Evolutionary conservation across 2,797 vertebrate species (phyloP).

Genomic region (Rhinatrema bivittatum): DNA sequence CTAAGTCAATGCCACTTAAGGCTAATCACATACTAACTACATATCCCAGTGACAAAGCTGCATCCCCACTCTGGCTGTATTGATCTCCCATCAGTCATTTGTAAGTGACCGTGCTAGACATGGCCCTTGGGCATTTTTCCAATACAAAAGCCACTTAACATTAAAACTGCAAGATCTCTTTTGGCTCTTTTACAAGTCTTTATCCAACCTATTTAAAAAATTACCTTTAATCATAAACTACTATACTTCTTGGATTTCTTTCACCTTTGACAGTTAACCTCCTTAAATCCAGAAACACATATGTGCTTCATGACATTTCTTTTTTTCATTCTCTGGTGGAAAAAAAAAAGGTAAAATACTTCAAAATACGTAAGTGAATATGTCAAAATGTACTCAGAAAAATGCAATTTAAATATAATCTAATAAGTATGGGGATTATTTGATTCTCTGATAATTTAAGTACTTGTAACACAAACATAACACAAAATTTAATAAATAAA

Average conservation of each 20-base stretch:
- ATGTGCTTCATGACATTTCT: too few species aligned
- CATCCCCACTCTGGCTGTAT: conserved; percentile 66
- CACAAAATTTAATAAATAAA: too few species aligned
- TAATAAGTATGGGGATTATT: too few species aligned
- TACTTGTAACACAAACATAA: too few species aligned
- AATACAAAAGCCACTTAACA: conserved; percentile 73
- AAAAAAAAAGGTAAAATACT: background rate
- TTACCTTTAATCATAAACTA: conserved; percentile 28
- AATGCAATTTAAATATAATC: too few species aligned
- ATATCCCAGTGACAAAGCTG: conserved; percentile 67
- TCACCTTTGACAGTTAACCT: conserved; percentile 30
- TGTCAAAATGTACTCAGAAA: too few species aligned
- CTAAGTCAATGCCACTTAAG: conserved; percentile 32
- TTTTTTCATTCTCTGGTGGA: conserved; percentile 11
- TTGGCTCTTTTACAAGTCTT: conserved; percentile 37
- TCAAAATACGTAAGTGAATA: conserved; percentile 5
- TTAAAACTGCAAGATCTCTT: conserved; percentile 58
- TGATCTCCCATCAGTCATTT: conserved; percentile 73
- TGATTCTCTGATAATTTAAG: too few species aligned
- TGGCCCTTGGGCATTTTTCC: conserved; percentile 75
- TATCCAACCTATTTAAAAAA: conserved; percentile 34
- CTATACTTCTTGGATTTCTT: conserved; percentile 26
- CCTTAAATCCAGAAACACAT: conserved; percentile 6
- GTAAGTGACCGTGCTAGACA: conserved; percentile 76
- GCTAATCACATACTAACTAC: conserved; percentile 70